A percentile compares a stretch with the other conserved stretches of the same genome.
phyloP scores from a whole-genome alignment of 2,888 invertebrate species.

The Ochropleura leucogaster region DNA sequence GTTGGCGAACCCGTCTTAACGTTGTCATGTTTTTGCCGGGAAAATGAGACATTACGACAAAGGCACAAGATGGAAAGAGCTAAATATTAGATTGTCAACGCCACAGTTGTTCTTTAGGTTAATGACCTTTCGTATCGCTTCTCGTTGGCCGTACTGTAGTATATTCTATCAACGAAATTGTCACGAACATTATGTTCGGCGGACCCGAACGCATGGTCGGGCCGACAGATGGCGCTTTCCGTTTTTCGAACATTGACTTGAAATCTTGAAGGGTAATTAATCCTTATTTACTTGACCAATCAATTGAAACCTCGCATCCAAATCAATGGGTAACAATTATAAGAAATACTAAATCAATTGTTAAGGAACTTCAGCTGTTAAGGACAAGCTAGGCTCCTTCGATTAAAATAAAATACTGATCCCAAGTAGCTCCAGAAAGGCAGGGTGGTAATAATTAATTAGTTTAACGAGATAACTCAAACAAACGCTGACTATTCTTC shows the following conservation, averaged over 20 bases:
- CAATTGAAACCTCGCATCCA: background rate
- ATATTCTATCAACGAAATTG: background rate
- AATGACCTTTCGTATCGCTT: too few relatives aligned
- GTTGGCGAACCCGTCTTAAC: too few relatives aligned
- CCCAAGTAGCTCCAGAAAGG: background rate
- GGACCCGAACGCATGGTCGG: background rate
- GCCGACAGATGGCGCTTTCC: background rate
- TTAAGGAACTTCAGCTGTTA: background rate
- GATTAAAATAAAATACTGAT: background rate
- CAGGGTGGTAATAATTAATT: background rate
- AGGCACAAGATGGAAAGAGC: too few relatives aligned
- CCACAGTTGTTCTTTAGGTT: too few relatives aligned
- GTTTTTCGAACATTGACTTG: background rate
- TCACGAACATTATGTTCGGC: background rate
- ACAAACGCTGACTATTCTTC: too few relatives aligned
- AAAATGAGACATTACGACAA: too few relatives aligned
- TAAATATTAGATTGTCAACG: too few relatives aligned
- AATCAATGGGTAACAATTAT: background rate
- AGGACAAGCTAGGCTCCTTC: background rate
- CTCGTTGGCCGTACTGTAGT: too few relatives aligned
- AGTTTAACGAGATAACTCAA: too few relatives aligned
- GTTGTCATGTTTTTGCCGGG: too few relatives aligned
- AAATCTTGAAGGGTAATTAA: background rate
- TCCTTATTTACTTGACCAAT: background rate
- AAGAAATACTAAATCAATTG: background rate